A percentile compares a stretch with the other conserved stretches of the same genome.
Evolutionary conservation across 1,140 invertebrate species (phyloP).

Genomic region (Listronotus oregonensis): DNA sequence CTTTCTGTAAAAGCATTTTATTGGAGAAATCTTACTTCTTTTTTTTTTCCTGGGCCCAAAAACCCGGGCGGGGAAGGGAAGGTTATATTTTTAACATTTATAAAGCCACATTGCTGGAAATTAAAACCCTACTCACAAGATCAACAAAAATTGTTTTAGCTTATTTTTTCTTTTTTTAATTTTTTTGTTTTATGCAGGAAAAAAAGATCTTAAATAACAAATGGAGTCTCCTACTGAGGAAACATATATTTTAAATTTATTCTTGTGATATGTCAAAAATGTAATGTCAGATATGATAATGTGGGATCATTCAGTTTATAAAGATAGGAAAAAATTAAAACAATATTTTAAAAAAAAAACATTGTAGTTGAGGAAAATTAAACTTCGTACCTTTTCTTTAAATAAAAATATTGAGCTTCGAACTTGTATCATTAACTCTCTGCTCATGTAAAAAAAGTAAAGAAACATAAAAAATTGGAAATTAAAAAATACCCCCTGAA

Average conservation of each 20-base stretch:
- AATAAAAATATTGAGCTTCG: no score
- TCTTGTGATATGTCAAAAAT: slow-evolving; percentile 14
- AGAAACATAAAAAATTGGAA: no score
- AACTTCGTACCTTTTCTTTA: no score
- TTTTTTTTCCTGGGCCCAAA: slow-evolving; percentile 94
- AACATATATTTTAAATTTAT: slow-evolving; percentile 1
- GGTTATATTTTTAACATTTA: slow-evolving; percentile 55
- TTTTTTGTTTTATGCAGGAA: no score
- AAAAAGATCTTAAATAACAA: no score
- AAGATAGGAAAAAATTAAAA: slow-evolving; percentile 10
- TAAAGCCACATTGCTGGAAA: slow-evolving; percentile 36
- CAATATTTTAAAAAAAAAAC: no score
- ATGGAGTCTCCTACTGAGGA: background rate
- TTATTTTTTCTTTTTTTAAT: no score
- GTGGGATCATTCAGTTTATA: slow-evolving; percentile 1
- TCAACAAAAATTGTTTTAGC: slow-evolving; percentile 1
- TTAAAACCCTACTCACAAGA: slow-evolving; percentile 22
- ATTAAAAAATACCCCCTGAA: no score
- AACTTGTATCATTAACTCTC: no score
- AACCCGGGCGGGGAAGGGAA: slow-evolving; percentile 82
- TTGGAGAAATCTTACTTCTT: slow-evolving; percentile 81
- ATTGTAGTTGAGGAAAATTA: no score
- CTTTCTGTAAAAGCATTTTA: slow-evolving; percentile 51
- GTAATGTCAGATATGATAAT: slow-evolving; percentile 9
- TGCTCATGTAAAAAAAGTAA: no score